A percentile compares a stretch with the other conserved stretches of the same genome.
Conservation (phyloP, 2,797 vertebrate genomes). For the Bovichtus diacanthus region DNA sequence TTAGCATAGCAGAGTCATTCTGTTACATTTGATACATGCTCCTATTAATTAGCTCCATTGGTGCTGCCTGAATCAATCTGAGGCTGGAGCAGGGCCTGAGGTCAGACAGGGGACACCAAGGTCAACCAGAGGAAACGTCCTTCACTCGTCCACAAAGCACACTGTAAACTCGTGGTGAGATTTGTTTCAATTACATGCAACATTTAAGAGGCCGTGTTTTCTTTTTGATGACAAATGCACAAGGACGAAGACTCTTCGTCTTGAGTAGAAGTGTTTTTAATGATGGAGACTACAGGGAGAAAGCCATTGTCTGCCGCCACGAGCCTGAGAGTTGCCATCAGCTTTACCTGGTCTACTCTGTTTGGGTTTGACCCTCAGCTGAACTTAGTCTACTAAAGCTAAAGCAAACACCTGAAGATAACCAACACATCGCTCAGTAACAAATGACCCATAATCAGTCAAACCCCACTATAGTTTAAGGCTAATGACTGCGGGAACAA, state of each 20-base stretch:
- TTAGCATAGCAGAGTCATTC: constrained; percentile 80
- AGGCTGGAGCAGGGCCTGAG: constrained; percentile 42
- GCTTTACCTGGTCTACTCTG: constrained; percentile 55
- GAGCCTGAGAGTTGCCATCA: constrained; percentile 41
- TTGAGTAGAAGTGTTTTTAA: neutral
- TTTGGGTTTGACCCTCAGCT: constrained; percentile 74
- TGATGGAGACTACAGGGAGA: neutral
- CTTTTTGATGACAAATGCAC: neutral
- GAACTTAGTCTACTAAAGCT: constrained; percentile 78
- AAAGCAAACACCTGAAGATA: constrained; percentile 74
- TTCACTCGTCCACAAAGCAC: neutral
- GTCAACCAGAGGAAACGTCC: constrained; percentile 68
- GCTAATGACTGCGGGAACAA: constrained; percentile 40
- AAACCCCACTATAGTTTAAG: constrained; percentile 30
- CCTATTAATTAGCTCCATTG: constrained; percentile 80
- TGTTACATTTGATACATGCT: constrained; percentile 83
- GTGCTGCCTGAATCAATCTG: constrained; percentile 57
- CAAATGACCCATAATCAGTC: constrained; percentile 62
- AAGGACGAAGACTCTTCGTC: too few relatives aligned
- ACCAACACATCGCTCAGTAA: constrained; percentile 58
- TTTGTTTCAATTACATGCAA: neutral
- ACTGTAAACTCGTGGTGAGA: neutral
- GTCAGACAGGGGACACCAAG: constrained; percentile 69
- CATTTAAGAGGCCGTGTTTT: neutral
- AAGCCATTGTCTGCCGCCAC: constrained; percentile 56